Evolutionary conservation across 2,113 vertebrate species (phyloP), one percentile per base, ranked within the genome.

Genomic region (Furnarius figulus): DNA sequence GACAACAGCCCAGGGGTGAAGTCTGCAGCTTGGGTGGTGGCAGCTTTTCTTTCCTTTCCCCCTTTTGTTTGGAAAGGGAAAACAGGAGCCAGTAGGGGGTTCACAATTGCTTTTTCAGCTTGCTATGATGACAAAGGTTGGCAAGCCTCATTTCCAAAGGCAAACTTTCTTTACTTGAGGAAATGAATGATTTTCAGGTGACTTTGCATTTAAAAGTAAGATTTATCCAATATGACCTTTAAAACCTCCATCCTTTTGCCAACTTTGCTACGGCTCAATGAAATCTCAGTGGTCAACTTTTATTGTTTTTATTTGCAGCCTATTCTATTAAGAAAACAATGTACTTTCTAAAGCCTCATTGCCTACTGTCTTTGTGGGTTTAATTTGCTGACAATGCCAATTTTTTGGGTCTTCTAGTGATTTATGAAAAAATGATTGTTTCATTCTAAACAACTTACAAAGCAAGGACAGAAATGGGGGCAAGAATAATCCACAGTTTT

Each of bases 101-200:
- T 89, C 62, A 31, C 33, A 72, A 25, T 24, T 85, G 74, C 74
- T 96, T 91, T 91, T 90, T 83, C 79, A 90, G 75, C 85, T 86
- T 86, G 39, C 12, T 74, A 21, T 30, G 66, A 72, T 7, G 24
- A 73, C 53, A 88, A 58, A 76, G 49, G 63, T 28, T 90, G 80
- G 67, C 40, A 84, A 92, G 84, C 22, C 68, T 90, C 76, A 92
- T 74, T 95, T 89, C 56, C 65, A 81, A 93, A 90, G 55, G 68
- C 59, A 90, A 59, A 58, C 77, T 83, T 76, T 23, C 39, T 81
- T 87, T 78, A 55, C 56, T 61, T 49, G 58, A n/a, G 27, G 47
- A 93, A 94, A 78, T 28, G 14, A 12, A 61, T 44, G 27, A 70
- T 83, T 95, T 97, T 87, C 62, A 80, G 49, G 58, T 87, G 49